A percentile compares a stretch with the other conserved stretches of the same genome.
phyloP scores from a whole-genome alignment of 2,888 invertebrate genomes.

The Melitaea athalia region DNA sequence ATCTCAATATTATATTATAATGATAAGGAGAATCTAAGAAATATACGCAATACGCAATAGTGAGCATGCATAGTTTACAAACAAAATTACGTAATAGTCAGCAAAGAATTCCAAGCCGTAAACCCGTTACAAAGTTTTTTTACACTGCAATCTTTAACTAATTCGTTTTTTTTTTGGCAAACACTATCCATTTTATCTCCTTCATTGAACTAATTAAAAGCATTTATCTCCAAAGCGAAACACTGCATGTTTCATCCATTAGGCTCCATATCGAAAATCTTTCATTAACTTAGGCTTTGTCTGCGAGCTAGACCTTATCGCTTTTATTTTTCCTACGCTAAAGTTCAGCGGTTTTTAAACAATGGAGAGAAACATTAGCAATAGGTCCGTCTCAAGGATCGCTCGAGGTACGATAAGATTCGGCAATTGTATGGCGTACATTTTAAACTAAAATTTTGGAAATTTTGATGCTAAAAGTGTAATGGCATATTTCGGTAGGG shows the following conservation, averaged over 20 bases:
- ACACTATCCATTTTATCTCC: conserved; percentile 7
- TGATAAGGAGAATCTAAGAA: no score
- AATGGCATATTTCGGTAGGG: neutral
- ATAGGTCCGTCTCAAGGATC: conserved; percentile 52
- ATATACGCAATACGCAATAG: no score
- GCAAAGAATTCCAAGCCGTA: neutral
- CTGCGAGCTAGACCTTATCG: conserved; percentile 50
- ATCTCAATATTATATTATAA: no score
- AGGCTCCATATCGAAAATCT: conserved; percentile 37
- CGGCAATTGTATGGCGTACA: conserved; percentile 22
- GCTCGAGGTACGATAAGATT: conserved; percentile 44
- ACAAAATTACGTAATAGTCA: neutral
- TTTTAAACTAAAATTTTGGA: neutral
- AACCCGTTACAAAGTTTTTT: neutral
- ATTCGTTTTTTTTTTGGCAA: neutral
- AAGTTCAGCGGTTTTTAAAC: conserved; percentile 46
- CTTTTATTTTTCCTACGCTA: conserved; percentile 19
- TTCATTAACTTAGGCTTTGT: conserved; percentile 44
- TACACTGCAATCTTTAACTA: neutral
- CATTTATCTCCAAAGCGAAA: conserved; percentile 10
- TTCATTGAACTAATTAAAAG: conserved; percentile 21
- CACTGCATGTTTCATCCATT: conserved; percentile 31
- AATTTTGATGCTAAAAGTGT: neutral
- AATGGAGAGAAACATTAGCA: conserved; percentile 57
- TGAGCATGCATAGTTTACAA: neutral